Evolutionary conservation across 2,113 vertebrate genomes (phyloP).

Genomic region (Macrotus californicus): DNA sequence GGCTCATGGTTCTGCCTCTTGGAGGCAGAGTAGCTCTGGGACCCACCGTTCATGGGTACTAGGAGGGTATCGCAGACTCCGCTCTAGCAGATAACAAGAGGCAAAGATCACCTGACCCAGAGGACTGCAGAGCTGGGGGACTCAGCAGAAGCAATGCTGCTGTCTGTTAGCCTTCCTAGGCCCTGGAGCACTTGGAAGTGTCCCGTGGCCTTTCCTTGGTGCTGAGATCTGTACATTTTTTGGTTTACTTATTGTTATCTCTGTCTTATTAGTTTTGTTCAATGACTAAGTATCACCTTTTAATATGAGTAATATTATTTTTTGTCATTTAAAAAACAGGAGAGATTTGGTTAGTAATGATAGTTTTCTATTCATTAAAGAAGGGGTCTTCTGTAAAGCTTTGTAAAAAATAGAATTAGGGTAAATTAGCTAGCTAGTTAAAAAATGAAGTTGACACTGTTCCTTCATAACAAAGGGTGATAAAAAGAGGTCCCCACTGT

Average conservation of each 20-base stretch:
- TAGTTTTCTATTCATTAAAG: neutral
- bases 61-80: neutral
- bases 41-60: neutral
- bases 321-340: neutral
- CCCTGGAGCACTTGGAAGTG: too few relatives aligned
- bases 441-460: neutral
- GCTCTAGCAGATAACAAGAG: neutral
- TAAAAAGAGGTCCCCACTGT: accelerated
- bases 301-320: neutral
- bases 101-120: neutral
- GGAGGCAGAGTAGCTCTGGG: neutral
- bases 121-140: neutral
- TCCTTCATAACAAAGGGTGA: neutral
- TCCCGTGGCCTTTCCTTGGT: neutral
- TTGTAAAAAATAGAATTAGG: neutral
- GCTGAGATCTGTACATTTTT: neutral
- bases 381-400: neutral
- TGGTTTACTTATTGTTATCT: neutral
- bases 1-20: neutral
- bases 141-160: too few relatives aligned
- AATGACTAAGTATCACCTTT: neutral
- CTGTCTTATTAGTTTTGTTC: neutral
- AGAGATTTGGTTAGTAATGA: neutral
- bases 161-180: neutral
- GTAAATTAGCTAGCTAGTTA: neutral